phyloP scores from a whole-genome alignment of 1,140 invertebrate species.

The Leptopilina clavipes region DNA sequence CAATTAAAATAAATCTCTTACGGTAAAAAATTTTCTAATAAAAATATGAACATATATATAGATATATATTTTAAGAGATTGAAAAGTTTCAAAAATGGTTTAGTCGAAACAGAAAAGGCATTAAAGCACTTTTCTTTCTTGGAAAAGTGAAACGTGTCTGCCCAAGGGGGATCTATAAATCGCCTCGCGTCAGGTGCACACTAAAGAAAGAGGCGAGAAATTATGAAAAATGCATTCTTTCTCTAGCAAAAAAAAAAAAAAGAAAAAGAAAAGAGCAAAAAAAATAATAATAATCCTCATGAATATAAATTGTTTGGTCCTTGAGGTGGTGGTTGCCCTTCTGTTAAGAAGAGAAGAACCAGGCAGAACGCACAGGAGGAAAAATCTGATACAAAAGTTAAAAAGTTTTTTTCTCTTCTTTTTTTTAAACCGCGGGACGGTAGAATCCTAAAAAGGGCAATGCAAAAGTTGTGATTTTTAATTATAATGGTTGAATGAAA shows the following conservation, averaged over 20 bases:
- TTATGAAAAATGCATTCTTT: conserved; percentile 21
- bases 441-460: neutral
- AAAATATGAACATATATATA: no score
- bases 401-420: neutral
- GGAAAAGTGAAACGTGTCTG: conserved; percentile 21
- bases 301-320: conserved; percentile 28
- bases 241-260: neutral
- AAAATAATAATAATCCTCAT: conserved; percentile 2
- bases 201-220: conserved; percentile 5
- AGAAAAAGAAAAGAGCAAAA: no score
- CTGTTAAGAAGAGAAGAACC: conserved; percentile 12
- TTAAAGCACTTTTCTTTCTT: conserved; percentile 20
- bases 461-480: conserved; percentile 9
- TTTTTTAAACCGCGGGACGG: neutral
- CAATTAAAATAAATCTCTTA: neutral
- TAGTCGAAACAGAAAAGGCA: conserved; percentile 11
- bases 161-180: conserved; percentile 18
- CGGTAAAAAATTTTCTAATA: neutral
- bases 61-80: neutral
- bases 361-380: conserved; percentile 17
- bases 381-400: conserved; percentile 30
- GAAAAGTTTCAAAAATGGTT: neutral
- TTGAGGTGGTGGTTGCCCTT: no score
- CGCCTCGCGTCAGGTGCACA: conserved; percentile 13
- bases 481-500: conserved; percentile 13